phyloP scores from a whole-genome alignment of 2,113 vertebrate species.

The Bagarius yarrelli region DNA sequence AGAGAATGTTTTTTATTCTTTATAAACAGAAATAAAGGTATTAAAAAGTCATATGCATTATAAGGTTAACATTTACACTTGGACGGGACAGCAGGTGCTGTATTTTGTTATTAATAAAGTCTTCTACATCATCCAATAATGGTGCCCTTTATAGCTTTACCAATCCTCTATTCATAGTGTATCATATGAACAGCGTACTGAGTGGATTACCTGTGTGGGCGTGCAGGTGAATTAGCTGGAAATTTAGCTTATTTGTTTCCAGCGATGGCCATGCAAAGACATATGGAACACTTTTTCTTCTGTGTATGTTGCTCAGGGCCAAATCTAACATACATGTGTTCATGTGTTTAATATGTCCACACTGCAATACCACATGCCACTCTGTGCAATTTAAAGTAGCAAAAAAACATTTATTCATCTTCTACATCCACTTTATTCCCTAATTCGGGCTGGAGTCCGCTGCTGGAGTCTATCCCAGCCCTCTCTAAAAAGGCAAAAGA shows the following conservation, averaged over 20 bases:
- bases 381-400: not conserved
- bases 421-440: no score
- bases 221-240: conserved; percentile 38
- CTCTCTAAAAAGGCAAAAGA: no score
- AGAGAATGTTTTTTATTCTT: no score
- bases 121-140: conserved; percentile 27
- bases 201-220: conserved; percentile 14
- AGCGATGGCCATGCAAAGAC: not conserved
- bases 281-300: not conserved
- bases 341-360: not conserved
- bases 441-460: no score
- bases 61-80: not conserved
- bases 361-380: not conserved
- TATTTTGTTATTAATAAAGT: conserved; percentile 13
- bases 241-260: conserved; percentile 6
- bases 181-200: conserved; percentile 11
- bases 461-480: no score
- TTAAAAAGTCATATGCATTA: conserved; percentile 21
- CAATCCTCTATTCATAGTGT: conserved; percentile 16
- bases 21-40: no score
- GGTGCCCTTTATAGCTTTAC: not conserved
- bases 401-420: not conserved
- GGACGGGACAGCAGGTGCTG: no score
- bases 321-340: not conserved
- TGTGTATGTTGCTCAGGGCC: not conserved